phyloP scores from a whole-genome alignment of 2,888 invertebrate species.

The Neuroscelio doddi region DNA sequence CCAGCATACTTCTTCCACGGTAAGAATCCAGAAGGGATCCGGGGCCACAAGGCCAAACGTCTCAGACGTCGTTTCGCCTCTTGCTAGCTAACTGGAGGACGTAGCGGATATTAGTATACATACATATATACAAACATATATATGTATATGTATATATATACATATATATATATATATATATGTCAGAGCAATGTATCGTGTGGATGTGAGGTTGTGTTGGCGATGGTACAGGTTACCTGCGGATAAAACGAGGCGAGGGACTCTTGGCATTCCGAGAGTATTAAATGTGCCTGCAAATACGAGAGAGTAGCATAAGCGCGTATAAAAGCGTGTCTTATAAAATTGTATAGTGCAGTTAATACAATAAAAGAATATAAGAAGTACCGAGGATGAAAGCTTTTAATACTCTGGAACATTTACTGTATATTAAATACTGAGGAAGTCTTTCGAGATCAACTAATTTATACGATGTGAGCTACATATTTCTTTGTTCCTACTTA shows the following conservation, averaged over 20 bases:
- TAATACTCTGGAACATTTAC: constrained; percentile 36
- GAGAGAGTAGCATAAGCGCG: constrained; percentile 33
- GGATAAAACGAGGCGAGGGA: constrained; percentile 48
- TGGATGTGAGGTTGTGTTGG: constrained; percentile 28
- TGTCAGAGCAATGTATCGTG: too few relatives aligned
- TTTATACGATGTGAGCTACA: too few relatives aligned
- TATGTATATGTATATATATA: too few relatives aligned
- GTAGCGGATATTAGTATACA: background rate
- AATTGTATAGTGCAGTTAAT: constrained; percentile 30
- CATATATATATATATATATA: too few relatives aligned
- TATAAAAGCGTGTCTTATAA: constrained; percentile 35
- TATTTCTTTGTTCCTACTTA: too few relatives aligned
- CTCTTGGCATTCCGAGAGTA: constrained; percentile 44
- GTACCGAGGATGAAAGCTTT: constrained; percentile 30
- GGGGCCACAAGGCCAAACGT: constrained; percentile 58
- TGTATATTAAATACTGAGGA: constrained; percentile 23
- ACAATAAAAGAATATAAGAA: constrained; percentile 27
- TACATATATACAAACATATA: too few relatives aligned
- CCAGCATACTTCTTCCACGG: constrained; percentile 15
- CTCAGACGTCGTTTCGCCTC: constrained; percentile 52
- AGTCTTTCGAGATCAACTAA: too few relatives aligned
- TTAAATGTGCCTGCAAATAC: constrained; percentile 45
- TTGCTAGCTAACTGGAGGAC: constrained; percentile 37
- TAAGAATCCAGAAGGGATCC: constrained; percentile 44
- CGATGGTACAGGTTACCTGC: constrained; percentile 51